A percentile compares a stretch with the other conserved stretches of the same genome.
Conservation (phyloP, 23 tunicate species). For the Oikopleura vanhoeffeni region DNA sequence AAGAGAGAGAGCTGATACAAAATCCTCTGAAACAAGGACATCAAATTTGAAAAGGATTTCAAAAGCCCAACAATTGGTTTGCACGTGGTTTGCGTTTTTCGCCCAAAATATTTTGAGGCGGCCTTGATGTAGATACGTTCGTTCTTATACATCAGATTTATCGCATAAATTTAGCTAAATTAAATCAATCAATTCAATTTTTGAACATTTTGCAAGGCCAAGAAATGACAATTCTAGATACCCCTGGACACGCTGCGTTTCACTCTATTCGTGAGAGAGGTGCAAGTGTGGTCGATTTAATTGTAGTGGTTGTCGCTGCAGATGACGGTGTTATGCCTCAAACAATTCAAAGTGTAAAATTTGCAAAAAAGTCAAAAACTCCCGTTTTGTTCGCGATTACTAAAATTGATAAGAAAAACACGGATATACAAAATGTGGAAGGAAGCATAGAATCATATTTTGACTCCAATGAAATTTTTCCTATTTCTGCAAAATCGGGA, state of each 20-base stretch:
- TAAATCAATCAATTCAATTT: neutral
- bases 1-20: no score
- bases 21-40: no score
- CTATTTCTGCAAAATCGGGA: neutral
- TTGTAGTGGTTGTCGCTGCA: slow-evolving; percentile 75
- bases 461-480: neutral
- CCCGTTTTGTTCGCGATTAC: slow-evolving; percentile 53
- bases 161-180: neutral
- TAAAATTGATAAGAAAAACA: slow-evolving; percentile 40
- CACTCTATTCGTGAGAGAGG: slow-evolving; percentile 59
- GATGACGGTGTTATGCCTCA: slow-evolving; percentile 97
- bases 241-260: slow-evolving; percentile 90
- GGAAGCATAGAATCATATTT: neutral
- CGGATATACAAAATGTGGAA: slow-evolving; percentile 30
- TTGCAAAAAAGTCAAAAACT: slow-evolving; percentile 28
- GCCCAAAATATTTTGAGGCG: no score
- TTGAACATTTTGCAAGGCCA: no score
- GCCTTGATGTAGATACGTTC: slow-evolving; percentile 46
- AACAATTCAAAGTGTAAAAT: slow-evolving; percentile 49
- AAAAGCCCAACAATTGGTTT: no score
- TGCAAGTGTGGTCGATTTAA: slow-evolving; percentile 68
- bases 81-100: no score
- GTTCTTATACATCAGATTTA: neutral
- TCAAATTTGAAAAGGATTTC: no score
- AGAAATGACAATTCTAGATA: slow-evolving; percentile 52